Evolutionary conservation across 2,797 vertebrate genomes (phyloP).

Genomic region (Aratinga solstitialis): DNA sequence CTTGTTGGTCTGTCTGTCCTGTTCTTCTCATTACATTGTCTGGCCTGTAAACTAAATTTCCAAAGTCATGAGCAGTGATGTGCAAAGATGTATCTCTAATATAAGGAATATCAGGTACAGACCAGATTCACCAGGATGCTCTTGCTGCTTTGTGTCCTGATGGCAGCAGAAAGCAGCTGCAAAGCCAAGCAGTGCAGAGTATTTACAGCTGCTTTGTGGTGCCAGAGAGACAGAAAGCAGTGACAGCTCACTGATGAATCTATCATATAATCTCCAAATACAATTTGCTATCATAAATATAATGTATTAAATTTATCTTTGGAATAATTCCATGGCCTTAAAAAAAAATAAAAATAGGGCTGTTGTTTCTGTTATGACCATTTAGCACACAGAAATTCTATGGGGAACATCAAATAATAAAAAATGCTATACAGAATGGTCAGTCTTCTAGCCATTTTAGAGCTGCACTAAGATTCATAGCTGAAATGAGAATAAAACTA

Average conservation of each 20-base stretch:
- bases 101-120: background rate
- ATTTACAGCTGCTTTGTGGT: background rate
- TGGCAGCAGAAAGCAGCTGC: background rate
- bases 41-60: background rate
- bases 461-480: background rate
- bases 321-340: background rate
- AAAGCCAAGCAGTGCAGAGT: background rate
- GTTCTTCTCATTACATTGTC: background rate
- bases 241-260: background rate
- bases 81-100: background rate
- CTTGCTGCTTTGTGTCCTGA: slow-evolving; percentile 39
- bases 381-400: background rate
- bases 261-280: background rate
- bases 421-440: background rate
- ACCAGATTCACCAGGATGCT: background rate
- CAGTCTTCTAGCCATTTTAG: background rate
- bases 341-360: background rate
- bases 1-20: background rate
- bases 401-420: background rate
- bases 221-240: slow-evolving; percentile 2
- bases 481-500: background rate
- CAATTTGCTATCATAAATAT: background rate
- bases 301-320: background rate
- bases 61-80: background rate
- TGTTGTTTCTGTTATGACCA: background rate